Conservation (phyloP, 2,888 invertebrate genomes). For the Drosophila siamana region DNA sequence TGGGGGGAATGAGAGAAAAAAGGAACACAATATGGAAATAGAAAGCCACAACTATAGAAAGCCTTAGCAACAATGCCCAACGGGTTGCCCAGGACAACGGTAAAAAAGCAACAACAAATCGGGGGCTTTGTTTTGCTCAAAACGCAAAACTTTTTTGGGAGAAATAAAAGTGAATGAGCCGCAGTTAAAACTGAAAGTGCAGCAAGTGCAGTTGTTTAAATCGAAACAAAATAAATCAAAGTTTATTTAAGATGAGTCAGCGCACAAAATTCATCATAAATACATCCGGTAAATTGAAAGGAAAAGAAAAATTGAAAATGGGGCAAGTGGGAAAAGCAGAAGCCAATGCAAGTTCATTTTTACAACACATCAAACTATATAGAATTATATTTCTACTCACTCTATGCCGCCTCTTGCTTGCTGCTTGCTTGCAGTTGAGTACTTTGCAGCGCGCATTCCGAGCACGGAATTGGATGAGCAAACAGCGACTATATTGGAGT, state of each 20-base stretch:
- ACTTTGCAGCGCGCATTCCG: conserved; percentile 80
- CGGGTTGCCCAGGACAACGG: conserved; percentile 58
- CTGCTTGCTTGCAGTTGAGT: conserved; percentile 76
- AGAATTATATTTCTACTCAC: conserved; percentile 23
- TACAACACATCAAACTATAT: conserved; percentile 27
- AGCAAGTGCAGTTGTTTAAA: conserved; percentile 14
- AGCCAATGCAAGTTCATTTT: conserved; percentile 3
- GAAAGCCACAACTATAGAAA: conserved; percentile 39
- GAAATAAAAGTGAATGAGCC: conserved; percentile 62
- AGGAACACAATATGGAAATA: conserved; percentile 31
- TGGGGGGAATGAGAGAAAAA: conserved; percentile 2
- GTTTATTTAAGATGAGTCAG: conserved; percentile 58
- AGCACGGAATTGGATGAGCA: conserved; percentile 80
- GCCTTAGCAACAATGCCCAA: conserved; percentile 48
- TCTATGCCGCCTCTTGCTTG: not conserved
- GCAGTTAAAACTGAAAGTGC: conserved; percentile 71
- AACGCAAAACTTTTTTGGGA: conserved; percentile 18
- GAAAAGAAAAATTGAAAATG: not conserved
- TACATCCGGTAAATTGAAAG: conserved; percentile 83
- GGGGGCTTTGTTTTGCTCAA: conserved; percentile 18
- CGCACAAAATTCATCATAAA: conserved; percentile 85
- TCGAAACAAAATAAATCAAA: conserved; percentile 6
- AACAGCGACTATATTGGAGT: conserved; percentile 85
- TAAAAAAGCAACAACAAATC: conserved; percentile 58
- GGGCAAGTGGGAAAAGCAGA: not conserved